Conservation (phyloP, 2,113 vertebrate species). For the Laticauda laticaudata region DNA sequence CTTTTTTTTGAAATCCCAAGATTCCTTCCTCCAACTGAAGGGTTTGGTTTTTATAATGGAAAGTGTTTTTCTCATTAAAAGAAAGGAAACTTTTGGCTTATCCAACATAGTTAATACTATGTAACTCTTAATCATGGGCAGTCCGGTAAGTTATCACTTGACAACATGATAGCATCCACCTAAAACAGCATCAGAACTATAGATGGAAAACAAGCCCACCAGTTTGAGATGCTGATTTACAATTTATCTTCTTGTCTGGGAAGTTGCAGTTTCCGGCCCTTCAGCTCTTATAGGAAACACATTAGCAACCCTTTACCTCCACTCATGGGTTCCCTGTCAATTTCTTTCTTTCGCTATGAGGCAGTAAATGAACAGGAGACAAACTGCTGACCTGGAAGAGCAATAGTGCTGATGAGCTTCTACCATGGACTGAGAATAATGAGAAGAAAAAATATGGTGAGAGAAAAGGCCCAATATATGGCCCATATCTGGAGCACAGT, state of each 20-base stretch:
- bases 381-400: neutral
- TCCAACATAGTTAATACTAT: neutral
- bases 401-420: neutral
- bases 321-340: constrained; percentile 33
- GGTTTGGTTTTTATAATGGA: neutral
- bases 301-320: constrained; percentile 50
- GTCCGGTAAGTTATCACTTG: neutral
- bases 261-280: constrained; percentile 64
- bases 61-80: neutral
- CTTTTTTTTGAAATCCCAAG: neutral
- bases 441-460: rapidly evolving
- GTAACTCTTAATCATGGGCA: neutral
- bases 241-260: constrained; percentile 65
- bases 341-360: neutral
- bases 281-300: constrained; percentile 52
- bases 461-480: neutral
- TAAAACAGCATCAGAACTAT: neutral
- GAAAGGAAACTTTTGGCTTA: neutral
- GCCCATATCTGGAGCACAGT: constrained; percentile 31
- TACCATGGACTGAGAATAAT: constrained; percentile 17
- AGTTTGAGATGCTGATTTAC: constrained; percentile 56
- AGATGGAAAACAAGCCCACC: neutral
- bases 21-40: neutral
- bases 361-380: neutral
- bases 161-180: neutral